phyloP scores from a whole-genome alignment of 2,888 invertebrate genomes.

The Dendrolimus pini region DNA sequence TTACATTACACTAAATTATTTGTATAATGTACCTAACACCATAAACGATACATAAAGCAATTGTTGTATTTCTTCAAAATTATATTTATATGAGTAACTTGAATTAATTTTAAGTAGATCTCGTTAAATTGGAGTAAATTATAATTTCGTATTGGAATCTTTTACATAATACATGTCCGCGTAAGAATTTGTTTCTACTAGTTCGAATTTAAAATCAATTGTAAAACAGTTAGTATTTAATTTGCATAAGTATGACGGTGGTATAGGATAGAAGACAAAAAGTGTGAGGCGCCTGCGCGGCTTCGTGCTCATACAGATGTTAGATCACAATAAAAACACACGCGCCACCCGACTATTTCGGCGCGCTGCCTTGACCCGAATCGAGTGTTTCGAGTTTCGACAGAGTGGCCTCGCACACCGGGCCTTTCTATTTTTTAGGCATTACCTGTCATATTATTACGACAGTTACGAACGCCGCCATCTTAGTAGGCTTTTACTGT shows the following conservation, averaged over 20 bases:
- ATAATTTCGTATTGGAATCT: too few relatives aligned
- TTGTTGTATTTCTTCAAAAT: too few relatives aligned
- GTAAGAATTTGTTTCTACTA: too few relatives aligned
- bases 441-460: constrained; percentile 76
- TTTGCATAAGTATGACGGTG: neutral
- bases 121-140: too few relatives aligned
- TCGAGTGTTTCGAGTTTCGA: constrained; percentile 73
- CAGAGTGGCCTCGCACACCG: constrained; percentile 74
- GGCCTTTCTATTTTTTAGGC: constrained; percentile 77
- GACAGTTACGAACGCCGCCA: constrained; percentile 64
- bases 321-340: constrained; percentile 73
- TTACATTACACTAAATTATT: constrained; percentile 7
- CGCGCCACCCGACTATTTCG: constrained; percentile 73
- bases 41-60: too few relatives aligned
- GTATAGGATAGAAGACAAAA: constrained; percentile 7
- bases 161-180: too few relatives aligned
- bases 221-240: too few relatives aligned
- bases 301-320: constrained; percentile 58
- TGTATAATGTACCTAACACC: neutral
- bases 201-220: too few relatives aligned
- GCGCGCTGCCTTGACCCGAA: constrained; percentile 74
- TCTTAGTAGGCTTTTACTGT: constrained; percentile 60
- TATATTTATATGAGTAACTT: too few relatives aligned
- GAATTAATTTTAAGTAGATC: too few relatives aligned
- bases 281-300: constrained; percentile 32